Evolutionary conservation across 2,797 vertebrate genomes (phyloP).

Genomic region (Cossypha heuglini): DNA sequence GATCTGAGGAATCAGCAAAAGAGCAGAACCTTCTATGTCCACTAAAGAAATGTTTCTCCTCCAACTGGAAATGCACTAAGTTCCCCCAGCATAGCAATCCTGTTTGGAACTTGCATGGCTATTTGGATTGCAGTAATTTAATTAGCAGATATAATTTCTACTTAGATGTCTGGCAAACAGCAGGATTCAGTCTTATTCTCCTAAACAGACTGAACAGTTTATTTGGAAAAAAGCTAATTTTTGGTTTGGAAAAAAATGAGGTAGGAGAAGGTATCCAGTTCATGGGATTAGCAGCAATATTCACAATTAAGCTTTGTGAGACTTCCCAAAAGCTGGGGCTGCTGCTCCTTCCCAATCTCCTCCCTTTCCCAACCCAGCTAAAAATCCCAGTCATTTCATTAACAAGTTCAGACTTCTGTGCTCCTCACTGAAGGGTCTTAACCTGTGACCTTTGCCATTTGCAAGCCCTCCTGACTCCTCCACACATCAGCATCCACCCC

Average conservation of each 20-base stretch:
- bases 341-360: not conserved
- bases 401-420: constrained; percentile 69
- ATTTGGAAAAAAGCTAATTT: not conserved
- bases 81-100: not conserved
- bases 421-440: constrained; percentile 64
- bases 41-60: not conserved
- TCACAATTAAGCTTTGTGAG: not conserved
- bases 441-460: constrained; percentile 70
- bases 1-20: not conserved
- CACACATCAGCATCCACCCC: constrained; percentile 26
- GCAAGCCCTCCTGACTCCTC: constrained; percentile 50
- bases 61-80: not conserved
- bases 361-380: not conserved
- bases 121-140: not conserved
- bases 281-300: not conserved
- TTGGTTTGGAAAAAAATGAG: not conserved
- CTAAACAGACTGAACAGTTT: not conserved
- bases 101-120: not conserved
- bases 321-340: not conserved
- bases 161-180: not conserved
- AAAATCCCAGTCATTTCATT: constrained; percentile 49
- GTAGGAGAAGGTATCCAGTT: not conserved
- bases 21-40: not conserved
- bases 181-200: not conserved
- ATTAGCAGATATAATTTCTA: not conserved